Conservation (phyloP, 2,113 vertebrate species). For the Stegostoma tigrinum region DNA sequence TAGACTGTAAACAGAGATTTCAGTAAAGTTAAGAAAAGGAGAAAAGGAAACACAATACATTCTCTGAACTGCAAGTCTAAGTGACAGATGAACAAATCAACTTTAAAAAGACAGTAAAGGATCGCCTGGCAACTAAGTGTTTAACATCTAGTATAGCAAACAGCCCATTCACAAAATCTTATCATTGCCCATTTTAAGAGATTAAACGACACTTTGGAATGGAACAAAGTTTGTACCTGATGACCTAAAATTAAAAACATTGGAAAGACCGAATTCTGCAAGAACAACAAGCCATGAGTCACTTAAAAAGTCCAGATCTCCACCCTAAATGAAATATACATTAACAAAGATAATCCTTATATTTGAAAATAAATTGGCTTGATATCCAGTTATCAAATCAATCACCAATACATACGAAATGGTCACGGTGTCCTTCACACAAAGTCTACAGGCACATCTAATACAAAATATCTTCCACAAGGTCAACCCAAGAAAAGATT, state of each 20-base stretch:
- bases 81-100: background rate
- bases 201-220: background rate
- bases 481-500: conserved; percentile 16
- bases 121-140: background rate
- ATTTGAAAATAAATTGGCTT: background rate
- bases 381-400: background rate
- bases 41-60: background rate
- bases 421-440: background rate
- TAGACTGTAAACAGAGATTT: background rate
- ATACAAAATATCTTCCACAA: background rate
- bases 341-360: background rate
- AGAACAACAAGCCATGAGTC: background rate
- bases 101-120: background rate
- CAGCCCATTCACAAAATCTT: background rate
- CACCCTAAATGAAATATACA: background rate
- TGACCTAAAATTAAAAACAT: background rate
- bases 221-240: background rate
- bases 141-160: background rate
- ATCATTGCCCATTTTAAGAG: no score
- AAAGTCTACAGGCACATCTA: background rate
- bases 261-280: background rate
- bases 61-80: background rate
- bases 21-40: background rate
- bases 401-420: background rate
- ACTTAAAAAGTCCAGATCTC: background rate